These are phyloP conservation scores for Pinna nobilis DNA, from an alignment of 1,140 invertebrate genomes.

Conservation along the genomic window DNA sequence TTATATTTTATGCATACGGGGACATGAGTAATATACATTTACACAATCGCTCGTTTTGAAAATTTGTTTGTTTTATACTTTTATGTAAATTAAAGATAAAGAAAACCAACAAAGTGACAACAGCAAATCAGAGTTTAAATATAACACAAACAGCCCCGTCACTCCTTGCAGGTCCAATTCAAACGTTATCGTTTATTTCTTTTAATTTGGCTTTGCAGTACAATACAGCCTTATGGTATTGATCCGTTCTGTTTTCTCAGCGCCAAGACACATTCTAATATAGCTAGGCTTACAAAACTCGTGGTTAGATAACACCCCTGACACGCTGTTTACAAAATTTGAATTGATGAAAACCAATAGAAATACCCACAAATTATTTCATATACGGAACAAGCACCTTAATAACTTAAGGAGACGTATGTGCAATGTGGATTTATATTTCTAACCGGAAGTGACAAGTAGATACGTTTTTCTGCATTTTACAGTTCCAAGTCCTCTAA, in stretches of 20 bases:
- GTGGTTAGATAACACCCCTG: conserved; percentile 30
- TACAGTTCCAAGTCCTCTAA: not conserved
- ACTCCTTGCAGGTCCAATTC: conserved; percentile 3
- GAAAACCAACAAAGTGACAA: conserved; percentile 12
- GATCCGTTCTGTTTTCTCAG: not conserved
- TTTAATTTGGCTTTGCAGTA: conserved; percentile 6
- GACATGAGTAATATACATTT: too few species aligned
- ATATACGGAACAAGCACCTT: not conserved
- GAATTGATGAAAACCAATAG: conserved; percentile 33
- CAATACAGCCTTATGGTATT: conserved; percentile 10
- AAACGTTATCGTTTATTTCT: conserved; percentile 7
- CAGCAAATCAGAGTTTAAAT: conserved; percentile 11
- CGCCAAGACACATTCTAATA: conserved; percentile 34
- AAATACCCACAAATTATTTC: conserved; percentile 28
- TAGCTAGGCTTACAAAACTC: conserved; percentile 34
- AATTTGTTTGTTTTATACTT: too few species aligned
- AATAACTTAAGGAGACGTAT: not conserved
- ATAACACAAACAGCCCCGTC: conserved; percentile 1
- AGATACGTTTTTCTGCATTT: not conserved
- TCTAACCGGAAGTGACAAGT: not conserved
- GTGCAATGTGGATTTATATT: not conserved
- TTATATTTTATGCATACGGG: too few species aligned
- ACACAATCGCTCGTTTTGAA: too few species aligned
- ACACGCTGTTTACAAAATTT: conserved; percentile 40
- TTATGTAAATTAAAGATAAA: too few species aligned